phyloP scores from a whole-genome alignment of 2,113 vertebrate genomes.

The Rhodinocichla rosea region DNA sequence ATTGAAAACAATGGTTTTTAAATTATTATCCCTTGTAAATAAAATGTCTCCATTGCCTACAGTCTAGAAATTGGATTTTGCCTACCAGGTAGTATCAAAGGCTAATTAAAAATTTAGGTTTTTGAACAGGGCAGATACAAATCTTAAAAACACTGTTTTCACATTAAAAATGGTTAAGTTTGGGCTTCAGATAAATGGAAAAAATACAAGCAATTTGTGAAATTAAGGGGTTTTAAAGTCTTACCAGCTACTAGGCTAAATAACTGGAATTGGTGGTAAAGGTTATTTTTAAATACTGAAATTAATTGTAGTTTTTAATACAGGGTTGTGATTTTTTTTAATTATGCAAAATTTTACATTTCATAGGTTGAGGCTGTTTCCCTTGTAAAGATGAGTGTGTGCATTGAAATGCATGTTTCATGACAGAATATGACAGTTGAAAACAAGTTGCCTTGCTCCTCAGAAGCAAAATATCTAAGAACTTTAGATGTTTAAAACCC shows the following conservation, averaged over 20 bases:
- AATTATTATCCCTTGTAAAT: slow-evolving; percentile 2
- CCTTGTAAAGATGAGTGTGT: background rate
- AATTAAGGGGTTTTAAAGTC: background rate
- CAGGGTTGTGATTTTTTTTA: background rate
- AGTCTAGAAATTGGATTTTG: slow-evolving; percentile 42
- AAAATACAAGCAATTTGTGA: slow-evolving; percentile 1
- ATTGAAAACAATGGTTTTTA: slow-evolving; percentile 35
- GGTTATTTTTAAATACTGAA: slow-evolving; percentile 28
- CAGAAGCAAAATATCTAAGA: background rate
- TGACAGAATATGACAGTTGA: background rate
- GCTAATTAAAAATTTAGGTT: background rate
- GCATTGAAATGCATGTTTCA: background rate
- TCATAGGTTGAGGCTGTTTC: background rate
- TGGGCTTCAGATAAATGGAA: background rate
- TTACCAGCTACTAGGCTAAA: background rate
- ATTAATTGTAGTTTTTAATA: slow-evolving; percentile 22
- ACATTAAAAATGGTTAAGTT: background rate
- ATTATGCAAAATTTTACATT: background rate
- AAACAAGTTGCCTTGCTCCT: background rate
- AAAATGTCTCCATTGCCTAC: slow-evolving; percentile 7
- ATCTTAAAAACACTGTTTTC: background rate
- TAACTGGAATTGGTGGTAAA: background rate
- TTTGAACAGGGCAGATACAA: background rate
- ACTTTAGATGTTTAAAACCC: background rate
- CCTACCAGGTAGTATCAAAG: background rate